These are phyloP conservation scores for Lysandra coridon DNA, from an alignment of 2,888 invertebrate genomes.

Conservation along the genomic window DNA sequence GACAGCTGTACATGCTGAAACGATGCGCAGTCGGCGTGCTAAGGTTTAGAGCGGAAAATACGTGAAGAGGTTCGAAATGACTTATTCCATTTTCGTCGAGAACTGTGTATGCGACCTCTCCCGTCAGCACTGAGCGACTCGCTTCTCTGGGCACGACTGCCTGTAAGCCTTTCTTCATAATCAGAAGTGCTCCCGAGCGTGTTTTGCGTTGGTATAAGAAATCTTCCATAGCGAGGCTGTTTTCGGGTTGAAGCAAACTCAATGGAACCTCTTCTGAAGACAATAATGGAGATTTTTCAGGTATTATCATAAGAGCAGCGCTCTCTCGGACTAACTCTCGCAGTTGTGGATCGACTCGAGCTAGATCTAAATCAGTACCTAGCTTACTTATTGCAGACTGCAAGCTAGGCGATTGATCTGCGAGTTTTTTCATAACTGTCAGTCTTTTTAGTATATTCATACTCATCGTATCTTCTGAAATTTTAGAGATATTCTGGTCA, in stretches of 20 bases:
- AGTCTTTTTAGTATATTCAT: slow-evolving; percentile 84
- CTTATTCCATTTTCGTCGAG: slow-evolving; percentile 88
- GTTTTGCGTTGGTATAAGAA: slow-evolving; percentile 83
- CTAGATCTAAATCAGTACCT: slow-evolving; percentile 83
- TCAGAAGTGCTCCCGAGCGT: slow-evolving; percentile 82
- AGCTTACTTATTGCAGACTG: slow-evolving; percentile 82
- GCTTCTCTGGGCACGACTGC: slow-evolving; percentile 89
- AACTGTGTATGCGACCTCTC: slow-evolving; percentile 87
- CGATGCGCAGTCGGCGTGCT: slow-evolving; percentile 83
- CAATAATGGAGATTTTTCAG: slow-evolving; percentile 80
- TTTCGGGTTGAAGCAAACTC: slow-evolving; percentile 83
- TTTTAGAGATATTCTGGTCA: slow-evolving; percentile 76
- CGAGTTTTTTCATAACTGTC: slow-evolving; percentile 85
- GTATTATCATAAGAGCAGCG: slow-evolving; percentile 84
- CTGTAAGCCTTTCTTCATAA: slow-evolving; percentile 86
- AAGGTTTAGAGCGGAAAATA: slow-evolving; percentile 85
- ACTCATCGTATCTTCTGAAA: slow-evolving; percentile 81
- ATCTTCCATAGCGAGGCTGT: slow-evolving; percentile 88
- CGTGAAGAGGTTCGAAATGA: slow-evolving; percentile 88
- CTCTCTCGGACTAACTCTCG: slow-evolving; percentile 87
- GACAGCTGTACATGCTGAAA: slow-evolving; percentile 84
- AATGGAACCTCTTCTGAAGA: slow-evolving; percentile 87
- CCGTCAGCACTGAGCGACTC: slow-evolving; percentile 85
- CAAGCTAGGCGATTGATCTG: slow-evolving; percentile 83
- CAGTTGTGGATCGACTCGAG: slow-evolving; percentile 84